These are phyloP conservation scores for Sebastes kiyomatsui DNA, from an alignment of 2,797 vertebrate genomes.

Conservation along the genomic window DNA sequence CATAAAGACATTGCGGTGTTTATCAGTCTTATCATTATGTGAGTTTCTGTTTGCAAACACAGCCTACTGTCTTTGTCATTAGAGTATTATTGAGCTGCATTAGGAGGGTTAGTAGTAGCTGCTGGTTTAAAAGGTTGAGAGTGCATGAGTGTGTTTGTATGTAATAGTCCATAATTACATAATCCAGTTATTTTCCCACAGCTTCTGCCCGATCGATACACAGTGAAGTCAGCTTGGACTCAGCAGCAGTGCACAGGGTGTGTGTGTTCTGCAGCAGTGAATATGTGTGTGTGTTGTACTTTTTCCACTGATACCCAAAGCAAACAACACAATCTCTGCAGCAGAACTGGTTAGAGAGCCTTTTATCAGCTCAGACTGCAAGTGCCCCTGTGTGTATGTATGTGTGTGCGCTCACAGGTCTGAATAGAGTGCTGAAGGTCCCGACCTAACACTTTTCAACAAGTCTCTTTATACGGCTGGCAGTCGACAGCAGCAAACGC, in stretches of 20 bases:
- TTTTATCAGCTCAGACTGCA: conserved; percentile 46
- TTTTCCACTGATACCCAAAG: conserved; percentile 27
- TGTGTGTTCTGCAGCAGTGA: conserved; percentile 3
- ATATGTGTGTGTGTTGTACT: not conserved
- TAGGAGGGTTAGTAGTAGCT: not conserved
- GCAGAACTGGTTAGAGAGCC: conserved; percentile 3
- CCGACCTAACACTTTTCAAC: conserved; percentile 17
- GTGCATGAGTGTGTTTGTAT: not conserved
- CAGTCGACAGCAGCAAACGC: not conserved
- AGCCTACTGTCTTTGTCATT: not conserved
- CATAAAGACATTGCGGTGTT: not conserved
- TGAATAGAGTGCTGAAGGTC: conserved; percentile 7
- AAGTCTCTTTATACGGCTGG: not conserved
- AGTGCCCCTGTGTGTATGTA: not conserved
- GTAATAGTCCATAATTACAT: conserved; percentile 36
- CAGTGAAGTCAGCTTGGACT: not conserved
- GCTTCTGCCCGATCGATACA: conserved; percentile 19
- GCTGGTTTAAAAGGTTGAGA: not conserved
- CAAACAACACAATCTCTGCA: conserved; percentile 56
- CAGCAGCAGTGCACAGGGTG: not conserved
- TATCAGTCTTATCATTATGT: not conserved
- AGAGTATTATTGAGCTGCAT: not conserved
- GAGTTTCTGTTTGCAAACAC: conserved; percentile 29
- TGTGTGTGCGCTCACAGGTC: not conserved
- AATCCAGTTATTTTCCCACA: conserved; percentile 56